Base-by-base conservation (phyloP, 2,113 vertebrate species). In the Periophthalmus modestus region DNA sequence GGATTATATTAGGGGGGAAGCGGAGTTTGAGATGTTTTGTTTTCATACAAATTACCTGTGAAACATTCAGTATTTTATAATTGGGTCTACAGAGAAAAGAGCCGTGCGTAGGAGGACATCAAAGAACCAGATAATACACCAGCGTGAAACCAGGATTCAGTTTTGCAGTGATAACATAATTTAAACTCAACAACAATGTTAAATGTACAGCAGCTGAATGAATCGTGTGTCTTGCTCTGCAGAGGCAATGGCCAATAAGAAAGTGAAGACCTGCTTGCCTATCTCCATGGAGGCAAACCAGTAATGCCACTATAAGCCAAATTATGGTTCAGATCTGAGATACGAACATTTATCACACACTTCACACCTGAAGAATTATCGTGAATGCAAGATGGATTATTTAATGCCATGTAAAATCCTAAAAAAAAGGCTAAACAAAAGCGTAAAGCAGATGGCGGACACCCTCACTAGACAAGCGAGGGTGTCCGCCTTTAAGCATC, bases 41-140 rank as follows among this genome's bases (percentile, higher is more conserved):
- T 19, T n/a, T 55, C 19, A 21, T 55, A n/a, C 21, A 55, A 55
- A 55, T 55, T 19, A 55, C 19, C 19, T 18, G 19, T n/a, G 7
- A 21, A 55, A 7, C 18, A 2, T 54, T 54, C 16, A 21, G 52
- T 55, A 55, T 55, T 82, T 81, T 50, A 23, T 88, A 82, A 87
- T 81, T 80, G 69, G 71, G 54, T 77, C 57, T 66, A 23, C 33
- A 16, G 52, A 69, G 62, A 52, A 61, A 39, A 7, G 11, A 39
- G 50, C 43, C 43, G 34, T 43, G 34, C 2, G 36, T 71, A 39
- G 52, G 23, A 47, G 47, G n/a, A 72, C 72, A 52, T 21, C 24
- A 68, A 58, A 65, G 34, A 59, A 43, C 7, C 52, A n/a, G 50
- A 18, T 55, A 10, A n/a, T 39, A 12, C 18, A 46, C 19, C 5